Evolutionary conservation across 2,113 vertebrate species (phyloP), one percentile per base, ranked within the genome.

Genomic region (Otis tarda): DNA sequence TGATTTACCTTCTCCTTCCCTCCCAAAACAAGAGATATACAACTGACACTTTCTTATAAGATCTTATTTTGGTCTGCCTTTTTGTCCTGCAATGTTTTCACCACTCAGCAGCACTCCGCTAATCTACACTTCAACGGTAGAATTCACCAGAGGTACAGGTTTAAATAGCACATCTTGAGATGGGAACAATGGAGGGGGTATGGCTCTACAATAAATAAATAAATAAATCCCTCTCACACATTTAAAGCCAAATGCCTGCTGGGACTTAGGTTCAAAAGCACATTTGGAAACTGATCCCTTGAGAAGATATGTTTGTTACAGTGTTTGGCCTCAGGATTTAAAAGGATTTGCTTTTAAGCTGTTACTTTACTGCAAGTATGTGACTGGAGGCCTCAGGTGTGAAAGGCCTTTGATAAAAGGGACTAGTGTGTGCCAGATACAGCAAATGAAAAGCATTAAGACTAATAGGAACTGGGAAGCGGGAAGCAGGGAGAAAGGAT

Each of bases 301-400:
- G 94, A 93, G 91, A 83, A 90, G 85, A 89, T 92, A 94, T 78
- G 85, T 93, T 90, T 95, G 96, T 91, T 95, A 91, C 22, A 3
- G 86, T 93, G 89, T 96, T 97, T 95, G 95, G 97, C 96, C 91
- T 78, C 92, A 82, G 97, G 97, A 97, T 97, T 97, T 95, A 92
- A 92, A 96, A 76, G 94, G 97, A 96, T 98, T 97, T 97, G 89
- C 88, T 96, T 77, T 69, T 61, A 94, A 97, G 96, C 93, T 55
- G 93, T 77, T 95, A 94, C 94, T 97, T 97, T 93, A 95, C 94
- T 95, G 90, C 90, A 93, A 94, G 76, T 78, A 82, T 89, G 95
- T 80, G 70, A 83, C 85, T 69, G 83, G 53, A 91, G 97, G 97
- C 97, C 97, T 98, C 97, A 98, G 98, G 98, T 98, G 97, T 93